Conservation (phyloP, 2,113 vertebrate species). For the Lepisosteus osseus region DNA sequence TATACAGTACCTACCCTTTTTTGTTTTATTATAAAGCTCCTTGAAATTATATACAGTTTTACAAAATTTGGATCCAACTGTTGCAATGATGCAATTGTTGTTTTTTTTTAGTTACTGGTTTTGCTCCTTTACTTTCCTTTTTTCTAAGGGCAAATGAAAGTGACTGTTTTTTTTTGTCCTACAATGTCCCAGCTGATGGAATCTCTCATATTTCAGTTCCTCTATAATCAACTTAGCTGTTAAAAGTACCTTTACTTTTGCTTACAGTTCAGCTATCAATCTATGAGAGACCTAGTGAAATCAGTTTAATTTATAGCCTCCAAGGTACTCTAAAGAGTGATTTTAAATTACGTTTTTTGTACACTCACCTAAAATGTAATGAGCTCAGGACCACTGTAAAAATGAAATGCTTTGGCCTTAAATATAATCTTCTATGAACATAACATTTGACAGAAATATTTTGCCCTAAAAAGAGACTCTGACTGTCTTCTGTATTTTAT, state of each 20-base stretch:
- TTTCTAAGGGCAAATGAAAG: no score
- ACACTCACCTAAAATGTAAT: background rate
- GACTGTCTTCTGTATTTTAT: constrained; percentile 29
- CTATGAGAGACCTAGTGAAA: background rate
- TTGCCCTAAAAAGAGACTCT: constrained; percentile 19
- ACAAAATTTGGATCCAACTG: no score
- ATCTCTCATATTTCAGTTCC: no score
- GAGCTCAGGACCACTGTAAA: background rate
- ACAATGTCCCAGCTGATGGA: no score
- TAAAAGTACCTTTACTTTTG: background rate
- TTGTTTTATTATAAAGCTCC: no score
- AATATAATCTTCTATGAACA: constrained; percentile 1
- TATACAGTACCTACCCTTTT: no score
- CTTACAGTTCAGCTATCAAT: background rate
- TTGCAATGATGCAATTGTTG: no score
- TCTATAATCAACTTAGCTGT: no score
- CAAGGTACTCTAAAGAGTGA: background rate
- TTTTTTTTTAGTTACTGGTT: no score
- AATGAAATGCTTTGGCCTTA: constrained; percentile 4
- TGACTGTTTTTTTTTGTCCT: no score
- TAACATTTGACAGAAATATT: constrained; percentile 19
- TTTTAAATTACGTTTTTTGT: constrained; percentile 18
- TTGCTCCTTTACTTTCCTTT: no score
- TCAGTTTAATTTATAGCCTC: background rate
- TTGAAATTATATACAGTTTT: no score